Conservation (phyloP, 2,113 vertebrate genomes). For the Dicerorhinus sumatrensis region DNA sequence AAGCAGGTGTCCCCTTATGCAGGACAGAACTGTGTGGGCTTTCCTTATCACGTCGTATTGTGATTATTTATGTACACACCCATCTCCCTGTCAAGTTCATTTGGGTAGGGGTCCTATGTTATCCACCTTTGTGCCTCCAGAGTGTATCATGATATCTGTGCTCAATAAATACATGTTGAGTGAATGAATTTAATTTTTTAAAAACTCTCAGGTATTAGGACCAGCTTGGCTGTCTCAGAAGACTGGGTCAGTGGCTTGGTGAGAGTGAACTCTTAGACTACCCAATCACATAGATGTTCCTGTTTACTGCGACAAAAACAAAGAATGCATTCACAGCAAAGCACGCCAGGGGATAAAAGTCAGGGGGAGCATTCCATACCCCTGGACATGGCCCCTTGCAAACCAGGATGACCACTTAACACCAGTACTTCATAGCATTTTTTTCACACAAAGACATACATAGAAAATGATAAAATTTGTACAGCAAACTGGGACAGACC, state of each 20-base stretch:
- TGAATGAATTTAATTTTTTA: background rate
- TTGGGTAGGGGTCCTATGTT: background rate
- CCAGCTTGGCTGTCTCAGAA: background rate
- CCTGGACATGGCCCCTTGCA: background rate
- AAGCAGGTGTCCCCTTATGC: background rate
- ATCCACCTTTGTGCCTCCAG: background rate
- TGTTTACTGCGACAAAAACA: background rate
- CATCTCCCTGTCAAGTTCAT: background rate
- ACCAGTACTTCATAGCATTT: background rate
- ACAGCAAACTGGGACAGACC: background rate
- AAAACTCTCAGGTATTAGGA: background rate
- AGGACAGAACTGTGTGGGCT: background rate
- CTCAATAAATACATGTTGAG: background rate
- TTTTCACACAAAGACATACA: background rate
- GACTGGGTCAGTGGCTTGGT: background rate
- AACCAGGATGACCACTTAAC: background rate
- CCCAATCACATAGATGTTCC: fast-evolving
- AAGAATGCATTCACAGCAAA: background rate
- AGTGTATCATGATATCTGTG: background rate
- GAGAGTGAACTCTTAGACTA: background rate
- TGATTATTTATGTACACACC: background rate
- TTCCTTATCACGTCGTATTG: background rate
- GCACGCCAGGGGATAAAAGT: background rate
- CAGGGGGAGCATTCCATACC: background rate
- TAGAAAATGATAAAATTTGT: background rate